phyloP scores from a whole-genome alignment of 2,888 invertebrate species.

The Entomobrya multifasciata region DNA sequence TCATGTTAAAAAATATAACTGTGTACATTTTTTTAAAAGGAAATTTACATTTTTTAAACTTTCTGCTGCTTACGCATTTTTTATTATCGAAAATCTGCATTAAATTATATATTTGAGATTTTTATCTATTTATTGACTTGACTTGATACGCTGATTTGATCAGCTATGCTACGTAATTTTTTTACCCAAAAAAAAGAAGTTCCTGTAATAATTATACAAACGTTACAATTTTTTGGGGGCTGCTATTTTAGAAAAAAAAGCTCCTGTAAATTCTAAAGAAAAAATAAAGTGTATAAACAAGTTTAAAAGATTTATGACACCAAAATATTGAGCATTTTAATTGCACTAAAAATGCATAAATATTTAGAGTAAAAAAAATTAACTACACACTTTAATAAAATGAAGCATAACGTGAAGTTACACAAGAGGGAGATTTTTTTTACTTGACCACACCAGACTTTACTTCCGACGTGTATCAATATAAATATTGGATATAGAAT shows the following conservation, averaged over 20 bases:
- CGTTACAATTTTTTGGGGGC: no score
- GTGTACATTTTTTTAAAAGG: no score
- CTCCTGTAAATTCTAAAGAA: neutral
- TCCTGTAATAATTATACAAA: constrained; percentile 40
- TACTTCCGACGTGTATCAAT: constrained; percentile 30
- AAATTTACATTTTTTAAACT: no score
- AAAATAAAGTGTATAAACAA: neutral
- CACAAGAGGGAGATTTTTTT: neutral
- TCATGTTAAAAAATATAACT: neutral
- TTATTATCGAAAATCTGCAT: no score
- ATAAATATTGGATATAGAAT: neutral
- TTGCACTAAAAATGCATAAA: constrained; percentile 11
- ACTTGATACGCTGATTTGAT: no score
- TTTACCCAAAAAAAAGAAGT: constrained; percentile 22
- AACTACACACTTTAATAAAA: neutral
- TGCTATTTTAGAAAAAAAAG: no score
- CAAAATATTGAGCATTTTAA: constrained; percentile 27
- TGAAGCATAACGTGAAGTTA: neutral
- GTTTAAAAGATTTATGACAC: constrained; percentile 40
- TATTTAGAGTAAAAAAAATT: constrained; percentile 8
- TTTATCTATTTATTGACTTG: no score
- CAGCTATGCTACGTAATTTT: neutral
- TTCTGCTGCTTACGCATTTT: no score
- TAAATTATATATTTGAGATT: no score
- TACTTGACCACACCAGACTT: neutral